phyloP scores from a whole-genome alignment of 2,888 invertebrate species.

The Pristionchus fissidentatus region DNA sequence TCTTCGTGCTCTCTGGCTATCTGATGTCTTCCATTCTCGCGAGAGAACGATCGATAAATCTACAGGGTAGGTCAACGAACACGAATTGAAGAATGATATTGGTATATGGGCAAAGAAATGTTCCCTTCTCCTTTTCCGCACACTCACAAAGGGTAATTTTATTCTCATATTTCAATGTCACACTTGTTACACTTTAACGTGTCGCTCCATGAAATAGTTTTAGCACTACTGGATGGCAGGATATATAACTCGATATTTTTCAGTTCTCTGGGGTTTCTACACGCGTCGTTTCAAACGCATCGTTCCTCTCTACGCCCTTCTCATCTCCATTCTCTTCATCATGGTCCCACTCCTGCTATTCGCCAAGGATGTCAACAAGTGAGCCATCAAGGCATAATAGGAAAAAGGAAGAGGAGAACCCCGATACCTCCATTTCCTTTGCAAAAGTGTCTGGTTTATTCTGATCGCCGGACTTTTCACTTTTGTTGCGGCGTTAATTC shows the following conservation, averaged over 20 bases:
- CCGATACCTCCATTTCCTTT: too few relatives aligned
- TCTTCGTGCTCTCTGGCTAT: conserved; percentile 35
- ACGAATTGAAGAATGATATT: too few relatives aligned
- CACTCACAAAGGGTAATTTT: not conserved
- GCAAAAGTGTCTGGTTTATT: too few relatives aligned
- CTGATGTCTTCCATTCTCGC: conserved; percentile 39
- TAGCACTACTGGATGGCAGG: not conserved
- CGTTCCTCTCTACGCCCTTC: conserved; percentile 30
- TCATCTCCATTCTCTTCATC: not conserved
- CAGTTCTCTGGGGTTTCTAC: conserved; percentile 9
- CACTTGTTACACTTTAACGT: not conserved
- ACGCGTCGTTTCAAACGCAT: conserved; percentile 32
- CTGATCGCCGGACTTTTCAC: too few relatives aligned
- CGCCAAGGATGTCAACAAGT: not conserved
- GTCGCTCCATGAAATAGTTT: not conserved
- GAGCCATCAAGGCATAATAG: not conserved
- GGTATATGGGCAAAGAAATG: too few relatives aligned
- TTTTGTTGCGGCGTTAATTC: too few relatives aligned
- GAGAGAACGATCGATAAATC: not conserved
- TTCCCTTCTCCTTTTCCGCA: not conserved
- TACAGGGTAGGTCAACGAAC: not conserved
- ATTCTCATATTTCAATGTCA: not conserved
- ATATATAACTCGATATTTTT: not conserved
- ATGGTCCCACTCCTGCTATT: not conserved
- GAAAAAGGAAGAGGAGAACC: not conserved